Percentiles rank a stretch among this genome's conserved stretches.
phyloP scores from a whole-genome alignment of 2,888 invertebrate genomes.

The Acrobasis suavella region DNA sequence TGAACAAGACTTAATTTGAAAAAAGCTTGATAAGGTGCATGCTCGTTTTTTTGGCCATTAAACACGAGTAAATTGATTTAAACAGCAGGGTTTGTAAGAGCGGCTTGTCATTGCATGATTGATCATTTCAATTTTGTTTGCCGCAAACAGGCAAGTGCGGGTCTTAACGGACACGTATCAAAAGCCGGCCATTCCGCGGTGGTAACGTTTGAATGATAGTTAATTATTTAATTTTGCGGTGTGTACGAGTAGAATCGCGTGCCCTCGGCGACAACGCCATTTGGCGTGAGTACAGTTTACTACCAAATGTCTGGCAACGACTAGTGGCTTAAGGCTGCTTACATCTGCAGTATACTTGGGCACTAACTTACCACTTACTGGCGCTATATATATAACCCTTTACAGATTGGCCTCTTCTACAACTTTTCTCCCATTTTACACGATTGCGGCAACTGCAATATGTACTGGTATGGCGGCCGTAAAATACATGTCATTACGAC shows the following conservation, averaged over 20 bases:
- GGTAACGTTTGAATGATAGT: conserved; percentile 44
- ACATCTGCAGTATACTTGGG: too few relatives aligned
- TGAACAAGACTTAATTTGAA: conserved; percentile 8
- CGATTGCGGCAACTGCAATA: too few relatives aligned
- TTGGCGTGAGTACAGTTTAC: conserved; percentile 49
- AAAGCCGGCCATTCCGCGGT: conserved; percentile 20
- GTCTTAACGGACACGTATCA: conserved; percentile 21
- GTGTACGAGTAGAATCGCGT: conserved; percentile 49
- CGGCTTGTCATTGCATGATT: conserved; percentile 21
- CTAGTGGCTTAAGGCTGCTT: too few relatives aligned
- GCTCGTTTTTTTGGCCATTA: conserved; percentile 13
- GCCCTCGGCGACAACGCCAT: conserved; percentile 64
- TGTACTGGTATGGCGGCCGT: too few relatives aligned
- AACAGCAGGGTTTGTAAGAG: conserved; percentile 25
- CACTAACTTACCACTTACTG: too few relatives aligned
- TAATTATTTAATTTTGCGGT: conserved; percentile 71
- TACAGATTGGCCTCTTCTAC: too few relatives aligned
- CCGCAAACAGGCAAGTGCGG: conserved; percentile 24
- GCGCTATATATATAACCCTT: too few relatives aligned
- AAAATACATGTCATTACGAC: too few relatives aligned
- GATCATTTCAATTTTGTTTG: conserved; percentile 21
- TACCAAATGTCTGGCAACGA: conserved; percentile 34
- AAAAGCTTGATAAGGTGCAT: background rate
- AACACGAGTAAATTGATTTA: conserved; percentile 20
- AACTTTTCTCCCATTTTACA: too few relatives aligned